Base-by-base conservation (phyloP, 2,888 invertebrate genomes). In the Hydriomena furcata region DNA sequence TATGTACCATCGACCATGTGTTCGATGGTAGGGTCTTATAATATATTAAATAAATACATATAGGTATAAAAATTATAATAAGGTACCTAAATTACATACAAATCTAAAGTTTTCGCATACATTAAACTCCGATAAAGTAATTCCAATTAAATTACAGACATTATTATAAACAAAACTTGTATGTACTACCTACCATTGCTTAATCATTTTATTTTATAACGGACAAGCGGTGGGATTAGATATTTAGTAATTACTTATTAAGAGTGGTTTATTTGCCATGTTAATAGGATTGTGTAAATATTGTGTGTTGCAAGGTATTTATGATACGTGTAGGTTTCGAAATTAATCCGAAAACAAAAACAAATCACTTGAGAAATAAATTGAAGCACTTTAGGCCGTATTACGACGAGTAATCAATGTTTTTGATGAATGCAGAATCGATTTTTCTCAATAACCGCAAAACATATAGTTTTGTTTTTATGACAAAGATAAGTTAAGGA, bases 161-260 rank as follows among this genome's bases (percentile, higher is more conserved):
- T 50, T 38, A 46, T 32, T 25, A 55, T 44, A 52, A 54, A 54
- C 53, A 56, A 54, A 59, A 42, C 7, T 21, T 35, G 37, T n/a
- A n/a, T n/a, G n/a, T n/a, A 37, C 42, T 46, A n/a, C 1, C 47
- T 45, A 28, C 34, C 21, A 34, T 54, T 55, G 47, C 50, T 55
- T 52, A 60, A 60, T 55, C 50, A 52, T 50, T 52, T 27, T 42
- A 40, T 58, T 58, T 54, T 44, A 41, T 41, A 42, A 41, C 38
- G 17, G 35, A 30, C 46, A 37, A n/a, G 37, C 41, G 47, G 47
- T 48, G 40, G 38, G 23, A 47, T 47, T 49, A 53, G 45, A 45
- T 49, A 37, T 49, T 53, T 40, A 44, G 48, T 48, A 53, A 53
- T 53, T 42, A 49, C 36, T 24, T 44, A 45, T 41, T 32, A 40